Evolutionary conservation across 30 jellyfish, hydroid and myxozoan genomes (phyloP).

Genomic region (Aurelia sp.): DNA sequence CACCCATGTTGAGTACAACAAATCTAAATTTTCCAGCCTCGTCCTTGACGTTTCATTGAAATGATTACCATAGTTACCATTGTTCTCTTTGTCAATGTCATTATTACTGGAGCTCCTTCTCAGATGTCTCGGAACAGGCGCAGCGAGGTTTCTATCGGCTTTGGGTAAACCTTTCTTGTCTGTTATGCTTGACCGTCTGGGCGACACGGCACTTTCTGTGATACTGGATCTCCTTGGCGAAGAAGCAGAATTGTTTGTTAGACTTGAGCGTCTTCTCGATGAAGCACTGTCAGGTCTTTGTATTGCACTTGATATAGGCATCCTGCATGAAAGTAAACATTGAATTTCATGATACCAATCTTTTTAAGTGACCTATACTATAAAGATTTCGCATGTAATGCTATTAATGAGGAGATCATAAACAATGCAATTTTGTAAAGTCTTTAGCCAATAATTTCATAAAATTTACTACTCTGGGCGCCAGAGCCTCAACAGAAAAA

Average conservation of each 20-base stretch:
- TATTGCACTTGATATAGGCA: constrained; percentile 69
- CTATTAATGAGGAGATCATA: too few species aligned
- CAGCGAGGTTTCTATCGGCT: constrained; percentile 24
- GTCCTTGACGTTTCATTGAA: too few species aligned
- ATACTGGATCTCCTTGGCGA: constrained; percentile 16
- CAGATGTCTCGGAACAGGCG: constrained; percentile 13
- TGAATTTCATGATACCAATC: too few species aligned
- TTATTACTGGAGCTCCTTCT: constrained; percentile 58
- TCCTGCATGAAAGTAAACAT: neutral
- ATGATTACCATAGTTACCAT: neutral
- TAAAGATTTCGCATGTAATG: too few species aligned
- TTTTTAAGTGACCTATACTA: too few species aligned
- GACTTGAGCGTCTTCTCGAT: constrained; percentile 32
- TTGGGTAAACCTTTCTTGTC: constrained; percentile 1
- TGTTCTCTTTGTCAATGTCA: constrained; percentile 33
- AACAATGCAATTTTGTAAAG: too few species aligned
- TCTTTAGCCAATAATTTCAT: too few species aligned
- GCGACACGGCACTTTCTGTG: neutral
- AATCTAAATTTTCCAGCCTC: too few species aligned
- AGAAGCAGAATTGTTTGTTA: neutral
- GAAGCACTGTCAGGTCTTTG: constrained; percentile 29
- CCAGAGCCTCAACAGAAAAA: too few species aligned
- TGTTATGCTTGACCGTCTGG: constrained; percentile 37
- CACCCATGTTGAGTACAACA: too few species aligned
- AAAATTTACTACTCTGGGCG: too few species aligned